Conservation (phyloP, 1,140 invertebrate species). For the Scaptomyza graminum region DNA sequence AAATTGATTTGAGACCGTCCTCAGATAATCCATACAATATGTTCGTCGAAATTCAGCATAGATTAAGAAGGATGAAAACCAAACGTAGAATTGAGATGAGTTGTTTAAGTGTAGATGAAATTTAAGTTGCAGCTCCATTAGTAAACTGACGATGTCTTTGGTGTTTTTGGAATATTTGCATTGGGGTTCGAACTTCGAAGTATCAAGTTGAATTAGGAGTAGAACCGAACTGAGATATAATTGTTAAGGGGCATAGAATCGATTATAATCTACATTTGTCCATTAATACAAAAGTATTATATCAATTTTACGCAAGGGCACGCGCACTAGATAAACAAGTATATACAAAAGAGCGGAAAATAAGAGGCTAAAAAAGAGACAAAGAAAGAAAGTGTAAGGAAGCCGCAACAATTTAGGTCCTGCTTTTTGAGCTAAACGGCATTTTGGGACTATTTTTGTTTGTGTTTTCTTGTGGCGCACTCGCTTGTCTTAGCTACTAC, state of each 20-base stretch:
- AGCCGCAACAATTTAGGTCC: slow-evolving; percentile 12
- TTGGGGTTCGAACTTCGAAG: neutral
- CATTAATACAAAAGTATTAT: neutral
- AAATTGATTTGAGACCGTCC: neutral
- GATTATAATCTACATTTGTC: slow-evolving; percentile 2
- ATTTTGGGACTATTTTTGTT: slow-evolving; percentile 10
- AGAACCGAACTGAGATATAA: slow-evolving; percentile 17
- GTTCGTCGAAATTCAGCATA: slow-evolving; percentile 7
- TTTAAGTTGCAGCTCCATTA: slow-evolving; percentile 23
- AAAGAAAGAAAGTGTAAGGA: slow-evolving; percentile 1
- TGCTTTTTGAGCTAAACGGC: slow-evolving; percentile 7
- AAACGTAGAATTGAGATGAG: slow-evolving; percentile 11
- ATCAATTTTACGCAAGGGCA: slow-evolving; percentile 21
- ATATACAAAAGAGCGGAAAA: slow-evolving; percentile 18
- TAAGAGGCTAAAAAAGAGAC: neutral
- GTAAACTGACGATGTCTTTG: neutral
- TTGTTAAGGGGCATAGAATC: neutral
- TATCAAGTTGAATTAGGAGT: neutral
- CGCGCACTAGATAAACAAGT: slow-evolving; percentile 15
- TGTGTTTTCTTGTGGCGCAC: slow-evolving; percentile 10
- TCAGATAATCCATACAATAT: slow-evolving; percentile 9
- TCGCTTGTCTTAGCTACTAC: neutral
- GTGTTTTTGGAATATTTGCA: neutral
- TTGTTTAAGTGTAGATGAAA: slow-evolving; percentile 12
- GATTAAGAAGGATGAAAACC: neutral